These are phyloP conservation scores for Drosophila bunnanda DNA, from an alignment of 2,888 invertebrate species.

Conservation along the genomic window DNA sequence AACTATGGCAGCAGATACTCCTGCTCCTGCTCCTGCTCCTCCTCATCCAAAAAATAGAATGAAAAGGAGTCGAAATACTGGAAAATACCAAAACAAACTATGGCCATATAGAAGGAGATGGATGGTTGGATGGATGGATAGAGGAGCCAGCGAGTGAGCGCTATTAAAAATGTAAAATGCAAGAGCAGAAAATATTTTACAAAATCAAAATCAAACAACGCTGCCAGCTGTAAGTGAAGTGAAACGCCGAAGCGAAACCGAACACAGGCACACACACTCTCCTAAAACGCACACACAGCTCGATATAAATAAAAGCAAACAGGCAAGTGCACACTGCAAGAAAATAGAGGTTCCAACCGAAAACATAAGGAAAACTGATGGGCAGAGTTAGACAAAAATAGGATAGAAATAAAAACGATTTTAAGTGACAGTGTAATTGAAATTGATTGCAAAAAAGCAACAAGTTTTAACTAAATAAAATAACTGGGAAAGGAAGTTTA, in stretches of 20 bases:
- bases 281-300: constrained; percentile 5
- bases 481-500: too few species aligned
- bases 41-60: constrained; percentile 15
- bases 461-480: constrained; percentile 6
- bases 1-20: too few species aligned
- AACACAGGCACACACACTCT: constrained; percentile 17
- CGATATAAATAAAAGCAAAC: constrained; percentile 1
- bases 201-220: constrained; percentile 80
- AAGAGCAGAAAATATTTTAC: constrained; percentile 73
- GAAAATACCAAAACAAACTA: constrained; percentile 39
- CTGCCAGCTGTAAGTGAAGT: constrained; percentile 71
- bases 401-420: too few species aligned
- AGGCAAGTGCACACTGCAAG: background rate
- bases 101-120: background rate
- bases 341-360: background rate
- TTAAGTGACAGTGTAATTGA: constrained; percentile 1
- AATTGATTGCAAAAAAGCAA: constrained; percentile 8
- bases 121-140: background rate
- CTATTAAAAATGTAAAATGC: constrained; percentile 67
- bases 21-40: too few species aligned
- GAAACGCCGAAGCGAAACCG: constrained; percentile 58
- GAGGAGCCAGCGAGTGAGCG: constrained; percentile 15
- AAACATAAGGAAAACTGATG: background rate
- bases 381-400: too few species aligned
- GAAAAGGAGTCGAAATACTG: constrained; percentile 33